Percentiles rank a stretch among this genome's conserved stretches.
Conservation (phyloP, 2,888 invertebrate species). For the Argyresthia goedartella region DNA sequence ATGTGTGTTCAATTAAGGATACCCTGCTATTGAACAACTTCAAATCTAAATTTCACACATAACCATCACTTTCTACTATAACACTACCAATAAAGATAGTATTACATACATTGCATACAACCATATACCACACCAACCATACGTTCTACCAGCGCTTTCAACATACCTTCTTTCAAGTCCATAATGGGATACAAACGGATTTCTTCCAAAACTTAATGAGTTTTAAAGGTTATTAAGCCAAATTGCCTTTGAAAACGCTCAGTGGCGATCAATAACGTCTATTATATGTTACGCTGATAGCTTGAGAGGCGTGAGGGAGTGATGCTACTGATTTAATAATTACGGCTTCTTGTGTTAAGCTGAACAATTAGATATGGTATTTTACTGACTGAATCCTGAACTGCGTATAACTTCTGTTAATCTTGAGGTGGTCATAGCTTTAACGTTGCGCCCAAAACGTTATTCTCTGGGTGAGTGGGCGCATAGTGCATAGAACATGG, state of each 20-base stretch:
- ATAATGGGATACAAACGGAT: slow-evolving; percentile 20
- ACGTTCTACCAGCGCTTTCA: neutral
- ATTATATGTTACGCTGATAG: slow-evolving; percentile 44
- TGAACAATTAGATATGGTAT: slow-evolving; percentile 42
- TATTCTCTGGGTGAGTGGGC: no score
- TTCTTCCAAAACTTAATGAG: slow-evolving; percentile 44
- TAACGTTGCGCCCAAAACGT: no score
- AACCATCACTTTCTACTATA: slow-evolving; percentile 26
- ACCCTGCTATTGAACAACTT: neutral
- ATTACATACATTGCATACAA: slow-evolving; percentile 5
- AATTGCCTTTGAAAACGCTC: slow-evolving; percentile 43
- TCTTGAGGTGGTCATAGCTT: no score
- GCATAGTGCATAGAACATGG: no score
- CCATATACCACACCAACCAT: neutral
- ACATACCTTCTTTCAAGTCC: neutral
- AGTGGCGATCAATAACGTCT: slow-evolving; percentile 36
- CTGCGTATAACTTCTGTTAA: no score
- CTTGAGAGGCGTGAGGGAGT: slow-evolving; percentile 25
- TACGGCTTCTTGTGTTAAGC: slow-evolving; percentile 40
- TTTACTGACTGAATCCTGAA: slow-evolving; percentile 39
- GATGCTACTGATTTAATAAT: slow-evolving; percentile 33
- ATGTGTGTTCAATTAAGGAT: neutral
- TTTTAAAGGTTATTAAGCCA: slow-evolving; percentile 59
- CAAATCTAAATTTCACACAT: slow-evolving; percentile 1
- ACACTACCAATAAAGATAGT: slow-evolving; percentile 29